Base-by-base conservation (phyloP, 2,113 vertebrate species). In the Clarias batrachus region DNA sequence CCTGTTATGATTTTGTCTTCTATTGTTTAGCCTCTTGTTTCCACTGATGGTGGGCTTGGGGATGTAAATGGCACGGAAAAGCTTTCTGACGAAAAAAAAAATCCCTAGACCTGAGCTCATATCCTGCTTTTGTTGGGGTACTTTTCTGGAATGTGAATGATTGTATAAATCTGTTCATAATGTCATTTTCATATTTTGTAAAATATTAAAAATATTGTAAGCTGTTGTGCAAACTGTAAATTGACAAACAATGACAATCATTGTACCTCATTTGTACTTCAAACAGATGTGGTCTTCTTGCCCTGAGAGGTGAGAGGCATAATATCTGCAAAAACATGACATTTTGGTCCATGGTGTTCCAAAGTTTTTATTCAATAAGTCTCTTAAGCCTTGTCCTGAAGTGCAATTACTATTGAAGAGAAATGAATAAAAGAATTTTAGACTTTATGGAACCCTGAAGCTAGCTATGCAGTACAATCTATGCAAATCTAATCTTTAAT, bases 71-170 rank as follows among this genome's bases (percentile, higher is more conserved):
- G 66, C 84, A 90, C 83, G 86, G 93, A 90, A 91, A 91, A 87
- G 86, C 82, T 71, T 89, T 89, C n/a, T 82, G 81, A 41, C 86
- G 65, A 62, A 60, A 62, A 60, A 70, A 60, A 89, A 83, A 89
- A 84, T 27, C 84, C 91, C 66, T 77, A 60, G 62, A 90, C 90
- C 91, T 91, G 89, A 92, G 89, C 89, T 91, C 92, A 94, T 88
- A 89, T 95, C 94, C 94, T 93, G 91, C 92, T 94, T 94, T 95
- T 95, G 94, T 94, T 93, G 90, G 89, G 89, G 86, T 70, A 74
- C 77, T 86, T 85, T 90, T 80, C 48, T 81, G 92, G 92, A 95
- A 94, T 93, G 92, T 90, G 88, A 87, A 90, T 82, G 73, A 91
- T 87, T 86, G 87, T 90, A 90, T 92, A 93, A 92, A 92, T 94